These are phyloP conservation scores for Atrichornis clamosus DNA, from an alignment of 2,113 vertebrate species.

Conservation along the genomic window DNA sequence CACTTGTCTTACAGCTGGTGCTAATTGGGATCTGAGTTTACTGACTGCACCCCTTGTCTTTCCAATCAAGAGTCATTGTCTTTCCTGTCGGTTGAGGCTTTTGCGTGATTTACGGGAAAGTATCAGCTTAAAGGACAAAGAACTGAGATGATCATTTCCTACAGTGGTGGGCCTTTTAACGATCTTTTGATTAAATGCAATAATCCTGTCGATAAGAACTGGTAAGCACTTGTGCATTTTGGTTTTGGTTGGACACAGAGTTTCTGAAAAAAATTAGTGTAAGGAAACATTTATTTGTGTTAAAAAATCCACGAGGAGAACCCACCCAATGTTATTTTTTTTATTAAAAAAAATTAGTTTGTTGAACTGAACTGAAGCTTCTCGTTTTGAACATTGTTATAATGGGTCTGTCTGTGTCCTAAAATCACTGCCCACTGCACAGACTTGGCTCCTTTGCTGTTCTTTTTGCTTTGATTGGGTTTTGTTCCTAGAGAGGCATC, in stretches of 20 bases:
- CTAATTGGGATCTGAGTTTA: conserved; percentile 49
- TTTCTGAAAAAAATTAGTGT: neutral
- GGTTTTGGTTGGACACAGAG: neutral
- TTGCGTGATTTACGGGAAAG: neutral
- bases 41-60: conserved; percentile 14
- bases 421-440: neutral
- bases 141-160: neutral
- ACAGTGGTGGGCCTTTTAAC: neutral
- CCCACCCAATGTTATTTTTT: neutral
- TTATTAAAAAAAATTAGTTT: neutral
- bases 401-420: neutral
- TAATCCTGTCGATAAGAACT: neutral
- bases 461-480: neutral
- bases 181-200: neutral
- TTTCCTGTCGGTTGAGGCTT: conserved; percentile 7
- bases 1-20: conserved; percentile 42
- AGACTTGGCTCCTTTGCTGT: neutral
- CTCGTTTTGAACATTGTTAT: neutral
- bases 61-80: conserved; percentile 41
- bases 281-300: neutral
- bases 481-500: neutral
- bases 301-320: neutral
- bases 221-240: neutral
- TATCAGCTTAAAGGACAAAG: neutral
- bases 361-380: neutral